Evolutionary conservation across 2,888 invertebrate genomes (phyloP), one percentile per base, ranked within the genome.

Genomic region (Caenorhabditis japonica): DNA sequence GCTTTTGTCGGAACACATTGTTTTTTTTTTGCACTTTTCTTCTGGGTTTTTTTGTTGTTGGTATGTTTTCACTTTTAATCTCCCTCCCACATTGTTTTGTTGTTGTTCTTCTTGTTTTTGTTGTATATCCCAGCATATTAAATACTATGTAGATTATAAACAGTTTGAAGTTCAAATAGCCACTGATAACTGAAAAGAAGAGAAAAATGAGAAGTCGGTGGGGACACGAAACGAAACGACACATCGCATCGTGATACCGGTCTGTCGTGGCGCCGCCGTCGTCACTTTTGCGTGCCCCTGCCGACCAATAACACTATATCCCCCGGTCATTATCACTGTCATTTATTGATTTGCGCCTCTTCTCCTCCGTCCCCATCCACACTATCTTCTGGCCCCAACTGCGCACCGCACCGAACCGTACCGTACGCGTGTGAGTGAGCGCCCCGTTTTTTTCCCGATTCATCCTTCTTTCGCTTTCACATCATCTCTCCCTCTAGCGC

Each of bases 231-330:
- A n/a, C n/a, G 56, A 56, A 66, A 56, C 56, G 56, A 44, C 43
- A 56, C 56, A 30, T 49, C 49, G 64, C 56, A 30, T 49, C 49
- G 55, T 55, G 19, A 66, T 66, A 66, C 66, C 56, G 66, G 66
- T 66, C 61, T 61, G 38, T 33, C 33, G 38, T 53, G 61, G 52
- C 55, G 53, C 47, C 49, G 56, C 38, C 62, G 53, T 64, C 38
- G 53, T 62, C 62, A 53, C 53, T 64, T 39, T 38, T 62, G 62
- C 51, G 8, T 21, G 10, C 44, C 44, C 55, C 64, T 39, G 34
- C 51, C 53, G 59, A 59, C 68, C 68, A 58, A 59, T 59, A 59
- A 68, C 59, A 68, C 68, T 68, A 59, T 68, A 68, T 68, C 68
- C 59, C 34, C 64, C 43, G 70, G 55, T 70, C 70, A 70, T 70